phyloP scores from a whole-genome alignment of 2,113 vertebrate species.

The Ceyx melanurus region DNA sequence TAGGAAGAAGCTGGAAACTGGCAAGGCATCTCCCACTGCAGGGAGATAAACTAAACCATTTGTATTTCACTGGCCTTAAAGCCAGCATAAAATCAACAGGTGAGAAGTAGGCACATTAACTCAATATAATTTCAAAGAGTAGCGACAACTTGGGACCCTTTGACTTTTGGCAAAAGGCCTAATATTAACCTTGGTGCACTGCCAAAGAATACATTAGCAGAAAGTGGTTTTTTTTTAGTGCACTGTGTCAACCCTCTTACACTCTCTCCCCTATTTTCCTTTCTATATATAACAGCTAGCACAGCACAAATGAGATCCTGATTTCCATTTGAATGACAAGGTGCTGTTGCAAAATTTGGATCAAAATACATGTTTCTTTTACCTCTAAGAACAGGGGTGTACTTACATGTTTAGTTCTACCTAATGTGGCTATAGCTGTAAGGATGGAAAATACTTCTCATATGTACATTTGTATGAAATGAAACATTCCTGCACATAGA shows the following conservation, averaged over 20 bases:
- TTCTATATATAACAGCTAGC: conserved; percentile 11
- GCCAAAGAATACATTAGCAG: conserved; percentile 18
- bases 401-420: not conserved
- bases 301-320: not conserved
- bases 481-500: not conserved
- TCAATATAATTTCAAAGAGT: not conserved
- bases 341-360: not conserved
- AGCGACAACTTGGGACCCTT: not conserved
- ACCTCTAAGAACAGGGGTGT: not conserved
- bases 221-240: conserved; percentile 15
- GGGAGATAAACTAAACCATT: not conserved
- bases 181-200: not conserved
- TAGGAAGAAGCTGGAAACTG: not conserved
- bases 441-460: not conserved
- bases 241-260: not conserved
- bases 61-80: not conserved
- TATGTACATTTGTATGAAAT: not conserved
- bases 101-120: not conserved
- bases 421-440: not conserved
- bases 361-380: not conserved
- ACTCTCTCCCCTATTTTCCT: not conserved
- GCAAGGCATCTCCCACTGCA: not conserved
- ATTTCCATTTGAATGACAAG: not conserved
- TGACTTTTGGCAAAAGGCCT: conserved; percentile 6
- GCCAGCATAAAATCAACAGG: not conserved